Conservation (phyloP, 2,113 vertebrate genomes). For the Hepsetus odoe region DNA sequence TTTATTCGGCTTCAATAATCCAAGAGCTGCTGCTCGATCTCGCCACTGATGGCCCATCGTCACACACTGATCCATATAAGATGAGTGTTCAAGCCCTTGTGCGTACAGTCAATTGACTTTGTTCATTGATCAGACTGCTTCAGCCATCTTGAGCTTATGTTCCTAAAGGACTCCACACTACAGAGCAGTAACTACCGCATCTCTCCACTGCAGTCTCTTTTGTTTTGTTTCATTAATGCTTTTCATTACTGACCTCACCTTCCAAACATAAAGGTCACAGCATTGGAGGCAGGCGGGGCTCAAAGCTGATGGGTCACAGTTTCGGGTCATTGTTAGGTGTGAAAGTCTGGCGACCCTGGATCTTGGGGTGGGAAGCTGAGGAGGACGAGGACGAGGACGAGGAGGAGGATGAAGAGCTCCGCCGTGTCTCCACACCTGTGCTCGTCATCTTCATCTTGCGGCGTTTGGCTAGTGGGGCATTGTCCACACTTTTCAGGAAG, state of each 20-base stretch:
- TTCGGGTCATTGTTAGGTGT: slow-evolving; percentile 67
- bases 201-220: neutral
- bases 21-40: neutral
- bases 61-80: neutral
- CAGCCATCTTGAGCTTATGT: neutral
- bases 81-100: neutral
- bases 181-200: neutral
- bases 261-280: neutral
- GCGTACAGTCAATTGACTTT: slow-evolving; percentile 1
- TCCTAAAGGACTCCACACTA: neutral
- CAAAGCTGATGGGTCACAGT: slow-evolving; percentile 30
- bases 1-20: slow-evolving; percentile 1
- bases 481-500: slow-evolving; percentile 91
- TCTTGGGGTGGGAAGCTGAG: slow-evolving; percentile 60
- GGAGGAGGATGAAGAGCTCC: slow-evolving; percentile 81
- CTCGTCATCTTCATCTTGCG: slow-evolving; percentile 88
- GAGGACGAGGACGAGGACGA: slow-evolving; percentile 79
- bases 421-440: slow-evolving; percentile 80
- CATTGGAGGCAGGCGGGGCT: neutral
- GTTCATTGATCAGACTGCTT: slow-evolving; percentile 13
- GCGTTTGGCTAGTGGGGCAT: slow-evolving; percentile 87
- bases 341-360: slow-evolving; percentile 63
- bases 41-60: neutral
- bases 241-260: slow-evolving; percentile 14
- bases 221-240: neutral